Conservation (phyloP, 2,797 vertebrate genomes). For the Chelidonichthys spinosus region DNA sequence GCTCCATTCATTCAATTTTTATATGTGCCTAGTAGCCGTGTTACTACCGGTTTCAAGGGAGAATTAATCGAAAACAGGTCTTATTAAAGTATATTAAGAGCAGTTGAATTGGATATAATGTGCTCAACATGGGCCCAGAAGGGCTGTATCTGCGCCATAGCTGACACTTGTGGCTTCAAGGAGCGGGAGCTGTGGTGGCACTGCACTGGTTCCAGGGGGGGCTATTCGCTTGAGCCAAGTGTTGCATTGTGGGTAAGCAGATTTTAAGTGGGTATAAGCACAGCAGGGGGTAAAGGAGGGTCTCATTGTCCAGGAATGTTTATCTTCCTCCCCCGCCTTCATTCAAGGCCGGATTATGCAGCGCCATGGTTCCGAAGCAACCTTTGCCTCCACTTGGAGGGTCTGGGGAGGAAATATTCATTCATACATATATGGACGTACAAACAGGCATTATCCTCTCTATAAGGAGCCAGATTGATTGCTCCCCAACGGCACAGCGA, state of each 20-base stretch:
- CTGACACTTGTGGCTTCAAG: conserved; percentile 78
- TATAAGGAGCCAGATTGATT: conserved; percentile 62
- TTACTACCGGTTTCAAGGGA: conserved; percentile 86
- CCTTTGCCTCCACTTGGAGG: conserved; percentile 79
- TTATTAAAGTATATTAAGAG: conserved; percentile 86
- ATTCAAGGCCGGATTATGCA: conserved; percentile 75
- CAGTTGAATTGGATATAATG: conserved; percentile 79
- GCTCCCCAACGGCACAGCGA: conserved; percentile 42
- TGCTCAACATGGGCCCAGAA: conserved; percentile 77
- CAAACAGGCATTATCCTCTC: conserved; percentile 62
- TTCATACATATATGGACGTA: conserved; percentile 63
- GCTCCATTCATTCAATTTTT: conserved; percentile 84
- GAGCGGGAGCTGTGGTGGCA: conserved; percentile 58
- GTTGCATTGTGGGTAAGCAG: conserved; percentile 73
- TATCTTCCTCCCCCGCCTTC: conserved; percentile 59
- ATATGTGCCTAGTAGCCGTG: conserved; percentile 86
- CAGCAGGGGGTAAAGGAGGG: conserved; percentile 76
- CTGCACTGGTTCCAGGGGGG: conserved; percentile 62
- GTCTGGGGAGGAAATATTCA: conserved; percentile 74
- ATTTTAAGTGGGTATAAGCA: conserved; percentile 76
- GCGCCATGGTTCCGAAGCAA: conserved; percentile 70
- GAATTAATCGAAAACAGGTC: conserved; percentile 86
- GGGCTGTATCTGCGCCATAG: conserved; percentile 76
- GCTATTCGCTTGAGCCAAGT: conserved; percentile 65
- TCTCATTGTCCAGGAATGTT: conserved; percentile 85